Conservation (phyloP, 1,140 invertebrate genomes). For the Brachionus asplanchnoidis region DNA sequence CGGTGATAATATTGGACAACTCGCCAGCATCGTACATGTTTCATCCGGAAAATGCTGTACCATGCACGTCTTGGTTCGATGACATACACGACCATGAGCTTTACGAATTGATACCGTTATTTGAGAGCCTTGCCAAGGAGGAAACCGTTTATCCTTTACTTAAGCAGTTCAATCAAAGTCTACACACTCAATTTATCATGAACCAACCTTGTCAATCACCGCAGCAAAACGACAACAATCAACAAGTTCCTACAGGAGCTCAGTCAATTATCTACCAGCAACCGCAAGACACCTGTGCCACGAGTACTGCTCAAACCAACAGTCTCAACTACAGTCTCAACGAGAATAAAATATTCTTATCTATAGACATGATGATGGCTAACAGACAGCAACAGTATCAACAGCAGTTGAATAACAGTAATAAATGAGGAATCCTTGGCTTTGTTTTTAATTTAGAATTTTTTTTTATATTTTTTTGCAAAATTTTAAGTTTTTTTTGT, state of each 20-base stretch:
- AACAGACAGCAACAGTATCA: conserved; percentile 17
- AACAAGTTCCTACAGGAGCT: not conserved
- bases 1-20: conserved; percentile 98
- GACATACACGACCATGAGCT: conserved; percentile 83
- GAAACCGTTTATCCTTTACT: conserved; percentile 19
- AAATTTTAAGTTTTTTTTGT: not conserved
- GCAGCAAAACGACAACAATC: not conserved
- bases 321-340: not conserved
- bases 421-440: not conserved
- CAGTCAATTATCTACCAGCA: conserved; percentile 26
- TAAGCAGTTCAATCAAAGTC: not conserved
- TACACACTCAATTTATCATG: not conserved
- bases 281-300: not conserved
- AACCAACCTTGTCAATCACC: not conserved
- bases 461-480: not conserved
- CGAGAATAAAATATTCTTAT: conserved; percentile 24
- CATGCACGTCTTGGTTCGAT: conserved; percentile 94
- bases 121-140: conserved; percentile 69
- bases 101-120: conserved; percentile 83
- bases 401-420: conserved; percentile 8
- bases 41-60: conserved; percentile 98
- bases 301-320: not conserved
- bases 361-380: conserved; percentile 28
- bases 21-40: conserved; percentile 99
- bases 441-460: not conserved